Evolutionary conservation across 2,113 vertebrate genomes (phyloP), one percentile per base, ranked within the genome.

Genomic region (Pollachius pollachius): DNA sequence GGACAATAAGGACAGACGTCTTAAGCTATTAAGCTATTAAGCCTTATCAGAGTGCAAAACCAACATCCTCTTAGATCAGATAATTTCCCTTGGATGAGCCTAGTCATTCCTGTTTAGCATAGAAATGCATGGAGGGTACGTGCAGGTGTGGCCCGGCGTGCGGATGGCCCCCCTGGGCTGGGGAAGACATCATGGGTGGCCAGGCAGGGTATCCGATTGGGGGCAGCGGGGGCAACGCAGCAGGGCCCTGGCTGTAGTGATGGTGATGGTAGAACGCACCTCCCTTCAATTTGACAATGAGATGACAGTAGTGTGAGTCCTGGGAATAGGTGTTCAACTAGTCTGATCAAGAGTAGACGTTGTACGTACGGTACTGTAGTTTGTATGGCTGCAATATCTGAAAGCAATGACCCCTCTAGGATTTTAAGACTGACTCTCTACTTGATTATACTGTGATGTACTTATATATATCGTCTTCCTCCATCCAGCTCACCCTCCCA

Each of bases 231-330:
- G 61, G 69, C 2, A 65, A 82, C 0, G 81, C 0, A 15, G 41
- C 11, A 13, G 89, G 65, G 0, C 72, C 1, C 13, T 89, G 64
- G 21, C 90, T 64, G 3, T 94, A 94, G 72, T 95, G 92, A 81
- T 97, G 93, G 70, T 95, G 94, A 77, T 96, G 95, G 73, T 94
- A 92, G 67, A 96, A 88, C 0, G 80, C 78, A 1, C 87, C 66
- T 0, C 64, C 87, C 70, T 81, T 86, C 13, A 75, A 72, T 75
- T 84, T 93, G 1, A 81, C 19, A 52, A 80, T 23, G 0, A 81
- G 84, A 25, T 71, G 70, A 15, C 67, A 25, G 18, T 77, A 25
- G 70, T 83, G 88, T 15, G 67, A 63, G 13, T 90, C 88, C 92
- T 92, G 8, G 8, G 37, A 70, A 67, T 58, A 56, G 57, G 57